Base-by-base conservation (phyloP, 2,888 invertebrate genomes). In the Tenthredo scrophulariae region DNA sequence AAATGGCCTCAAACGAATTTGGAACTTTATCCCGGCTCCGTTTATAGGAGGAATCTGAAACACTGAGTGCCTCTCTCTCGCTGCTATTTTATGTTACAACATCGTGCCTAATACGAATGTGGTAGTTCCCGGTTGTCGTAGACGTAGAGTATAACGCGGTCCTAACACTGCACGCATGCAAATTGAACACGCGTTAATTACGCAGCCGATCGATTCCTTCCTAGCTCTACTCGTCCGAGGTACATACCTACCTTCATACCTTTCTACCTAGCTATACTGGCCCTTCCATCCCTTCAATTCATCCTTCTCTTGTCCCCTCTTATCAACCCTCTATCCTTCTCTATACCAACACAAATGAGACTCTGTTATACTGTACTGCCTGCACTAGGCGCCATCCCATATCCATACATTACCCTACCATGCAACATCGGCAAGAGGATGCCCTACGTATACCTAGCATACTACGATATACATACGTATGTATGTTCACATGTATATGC, bases 181-280 rank as follows among this genome's bases (percentile, higher is more conserved):
- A 83, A 65, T 89, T 88, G 88, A 90, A 89, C 91, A 89, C 89
- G 90, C 88, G 89, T 89, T 89, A 89, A 91, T 91, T 89, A 90
- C 91, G 90, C 90, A 89, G 89, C 89, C 89, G 90, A 91, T 91
- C 91, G 91, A 90, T 91, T 91, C 90, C 90, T 89, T 89, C 88
- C 83, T 50, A 58, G 62, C 67, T 83, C 62, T 15, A 62, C 67
- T 83, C 67, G 83, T 83, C 46, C 37, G 82, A 67, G 83, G 83
- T 62, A 62, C n/a, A 29, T 50, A 77, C 50, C 46, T 46, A 40
- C 40, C 40, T 43, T 46, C 46, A 3, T 46, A 77, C 50, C 46
- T 46, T 2, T 3, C 46, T 46, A 15, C 15, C 46, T 46, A 46
- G 15, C 46, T 46, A 46, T 46, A 58, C 37, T 29, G 43, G 72